These are phyloP conservation scores for Semnopithecus entellus DNA, from an alignment of 2,113 vertebrate species.

Conservation along the genomic window DNA sequence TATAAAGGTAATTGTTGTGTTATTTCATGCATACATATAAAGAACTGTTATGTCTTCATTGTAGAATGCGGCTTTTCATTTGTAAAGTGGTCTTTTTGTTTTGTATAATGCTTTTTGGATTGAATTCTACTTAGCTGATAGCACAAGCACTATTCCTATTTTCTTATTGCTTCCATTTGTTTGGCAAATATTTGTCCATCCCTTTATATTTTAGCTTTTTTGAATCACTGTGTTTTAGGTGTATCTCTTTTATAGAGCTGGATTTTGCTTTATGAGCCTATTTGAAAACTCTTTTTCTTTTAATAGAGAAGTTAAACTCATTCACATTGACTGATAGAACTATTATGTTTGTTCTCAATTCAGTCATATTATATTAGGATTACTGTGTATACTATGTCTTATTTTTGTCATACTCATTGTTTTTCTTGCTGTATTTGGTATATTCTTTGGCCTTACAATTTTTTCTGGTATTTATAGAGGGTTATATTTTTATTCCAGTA, in stretches of 20 bases:
- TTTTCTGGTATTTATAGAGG: background rate
- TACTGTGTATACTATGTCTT: background rate
- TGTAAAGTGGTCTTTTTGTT: background rate
- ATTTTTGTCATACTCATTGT: background rate
- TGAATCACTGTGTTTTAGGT: background rate
- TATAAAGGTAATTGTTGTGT: background rate
- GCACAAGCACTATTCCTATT: background rate
- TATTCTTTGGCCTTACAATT: background rate
- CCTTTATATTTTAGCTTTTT: background rate
- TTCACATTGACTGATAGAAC: background rate
- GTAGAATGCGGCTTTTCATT: background rate
- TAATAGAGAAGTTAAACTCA: background rate
- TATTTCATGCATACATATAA: background rate
- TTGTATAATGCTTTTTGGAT: background rate
- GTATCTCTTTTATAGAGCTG: background rate
- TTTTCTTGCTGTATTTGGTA: background rate
- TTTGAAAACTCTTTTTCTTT: background rate
- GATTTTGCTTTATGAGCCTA: background rate
- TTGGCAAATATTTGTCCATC: background rate
- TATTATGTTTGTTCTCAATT: background rate
- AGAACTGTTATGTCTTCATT: background rate
- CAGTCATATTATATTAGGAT: conserved; percentile 1
- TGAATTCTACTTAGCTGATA: background rate
- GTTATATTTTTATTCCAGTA: background rate
- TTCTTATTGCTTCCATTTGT: background rate